A percentile compares a stretch with the other conserved stretches of the same genome.
Evolutionary conservation across 2,888 invertebrate genomes (phyloP).

Genomic region (Callimorpha dominula): DNA sequence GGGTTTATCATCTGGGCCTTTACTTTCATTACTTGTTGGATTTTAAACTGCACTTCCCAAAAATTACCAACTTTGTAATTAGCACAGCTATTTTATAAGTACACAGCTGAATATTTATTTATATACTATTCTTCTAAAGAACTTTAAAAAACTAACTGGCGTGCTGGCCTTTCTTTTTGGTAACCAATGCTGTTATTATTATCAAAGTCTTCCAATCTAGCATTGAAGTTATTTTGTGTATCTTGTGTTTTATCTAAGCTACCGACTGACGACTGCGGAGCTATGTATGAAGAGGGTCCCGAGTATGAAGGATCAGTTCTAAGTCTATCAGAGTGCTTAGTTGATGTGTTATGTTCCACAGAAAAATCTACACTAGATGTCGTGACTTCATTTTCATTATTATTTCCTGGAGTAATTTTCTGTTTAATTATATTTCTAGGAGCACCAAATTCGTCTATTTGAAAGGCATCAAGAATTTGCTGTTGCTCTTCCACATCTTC

Average conservation of each 20-base stretch:
- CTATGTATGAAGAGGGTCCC: conserved; percentile 80
- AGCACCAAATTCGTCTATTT: conserved; percentile 70
- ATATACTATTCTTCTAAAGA: background rate
- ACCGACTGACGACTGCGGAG: conserved; percentile 78
- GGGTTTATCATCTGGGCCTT: background rate
- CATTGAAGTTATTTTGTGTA: conserved; percentile 58
- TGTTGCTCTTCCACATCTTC: conserved; percentile 75
- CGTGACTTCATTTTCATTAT: conserved; percentile 53
- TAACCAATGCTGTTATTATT: conserved; percentile 66
- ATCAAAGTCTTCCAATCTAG: conserved; percentile 75
- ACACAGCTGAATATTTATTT: background rate
- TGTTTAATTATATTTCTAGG: conserved; percentile 56
- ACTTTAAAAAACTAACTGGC: conserved; percentile 62
- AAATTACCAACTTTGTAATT: too few species aligned
- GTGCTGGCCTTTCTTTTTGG: conserved; percentile 64
- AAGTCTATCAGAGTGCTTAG: conserved; percentile 54
- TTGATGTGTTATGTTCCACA: conserved; percentile 63
- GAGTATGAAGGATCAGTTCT: conserved; percentile 65
- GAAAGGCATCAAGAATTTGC: conserved; percentile 68
- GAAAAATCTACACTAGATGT: conserved; percentile 67
- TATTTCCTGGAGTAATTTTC: conserved; percentile 50
- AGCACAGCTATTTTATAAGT: background rate
- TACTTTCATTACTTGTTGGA: too few species aligned
- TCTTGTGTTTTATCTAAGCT: conserved; percentile 61
- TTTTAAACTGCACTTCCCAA: too few species aligned